These are phyloP conservation scores for Carollia perspicillata DNA, from an alignment of 2,113 vertebrate genomes.

Conservation along the genomic window DNA sequence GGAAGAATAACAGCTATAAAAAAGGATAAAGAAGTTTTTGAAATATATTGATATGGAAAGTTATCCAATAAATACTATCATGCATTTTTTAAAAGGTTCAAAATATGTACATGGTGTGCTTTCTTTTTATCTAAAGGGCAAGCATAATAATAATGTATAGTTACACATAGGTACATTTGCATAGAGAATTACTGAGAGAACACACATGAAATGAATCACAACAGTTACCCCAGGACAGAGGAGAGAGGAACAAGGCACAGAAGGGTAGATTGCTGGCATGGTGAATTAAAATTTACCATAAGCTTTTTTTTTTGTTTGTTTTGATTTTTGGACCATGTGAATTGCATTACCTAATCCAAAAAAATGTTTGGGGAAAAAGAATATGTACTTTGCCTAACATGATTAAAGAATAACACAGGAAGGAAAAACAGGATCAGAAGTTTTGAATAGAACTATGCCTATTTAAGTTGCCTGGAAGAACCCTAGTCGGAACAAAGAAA, in stretches of 20 bases:
- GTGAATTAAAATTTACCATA: not conserved
- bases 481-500: not conserved
- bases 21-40: not conserved
- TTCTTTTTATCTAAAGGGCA: not conserved
- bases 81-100: not conserved
- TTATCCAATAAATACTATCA: not conserved
- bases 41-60: not conserved
- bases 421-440: not conserved
- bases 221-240: not conserved
- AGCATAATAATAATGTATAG: not conserved
- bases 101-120: not conserved
- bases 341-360: constrained; percentile 48
- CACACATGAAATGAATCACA: not conserved
- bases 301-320: constrained; percentile 11
- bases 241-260: not conserved
- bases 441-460: not conserved
- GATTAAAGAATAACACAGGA: constrained; percentile 37
- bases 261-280: not conserved
- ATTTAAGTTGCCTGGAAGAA: not conserved
- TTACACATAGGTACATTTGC: not conserved
- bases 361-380: not conserved
- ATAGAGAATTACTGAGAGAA: not conserved
- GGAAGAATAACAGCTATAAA: not conserved
- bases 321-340: constrained; percentile 53
- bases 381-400: constrained; percentile 30